Evolutionary conservation across 2,888 invertebrate species (phyloP).

Genomic region (Cephus pulcher): DNA sequence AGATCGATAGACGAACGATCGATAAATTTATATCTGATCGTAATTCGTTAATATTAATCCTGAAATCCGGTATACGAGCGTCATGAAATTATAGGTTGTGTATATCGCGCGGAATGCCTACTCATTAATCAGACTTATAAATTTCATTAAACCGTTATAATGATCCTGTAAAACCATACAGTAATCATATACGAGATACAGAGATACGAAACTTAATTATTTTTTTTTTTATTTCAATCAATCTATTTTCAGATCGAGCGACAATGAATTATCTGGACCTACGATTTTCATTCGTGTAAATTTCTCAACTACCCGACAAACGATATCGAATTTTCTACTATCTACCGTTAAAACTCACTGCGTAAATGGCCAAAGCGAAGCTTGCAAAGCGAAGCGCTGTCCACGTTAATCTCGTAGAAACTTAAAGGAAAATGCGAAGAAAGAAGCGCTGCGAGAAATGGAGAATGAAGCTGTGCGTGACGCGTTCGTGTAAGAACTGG

Average conservation of each 20-base stretch:
- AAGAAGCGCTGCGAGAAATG: conserved; percentile 1
- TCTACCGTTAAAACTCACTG: not conserved
- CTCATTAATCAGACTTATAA: not conserved
- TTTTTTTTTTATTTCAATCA: not conserved
- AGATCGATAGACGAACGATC: not conserved
- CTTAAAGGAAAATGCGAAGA: not conserved
- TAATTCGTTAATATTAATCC: not conserved
- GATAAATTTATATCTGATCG: not conserved
- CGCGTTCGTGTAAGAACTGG: not conserved
- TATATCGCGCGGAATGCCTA: not conserved
- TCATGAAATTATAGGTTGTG: not conserved
- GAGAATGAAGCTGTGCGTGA: not conserved
- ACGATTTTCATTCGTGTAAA: too few relatives aligned
- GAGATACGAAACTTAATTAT: too few relatives aligned
- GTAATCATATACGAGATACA: not conserved
- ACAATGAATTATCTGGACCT: not conserved
- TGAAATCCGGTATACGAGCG: not conserved
- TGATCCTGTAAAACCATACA: not conserved
- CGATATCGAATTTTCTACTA: not conserved
- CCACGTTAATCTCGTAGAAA: not conserved
- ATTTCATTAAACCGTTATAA: not conserved
- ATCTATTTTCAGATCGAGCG: not conserved
- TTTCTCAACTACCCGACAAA: too few relatives aligned
- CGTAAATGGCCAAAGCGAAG: not conserved
- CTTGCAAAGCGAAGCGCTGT: not conserved